Conservation (phyloP, 2,888 invertebrate species). For the Polia nebulosa region DNA sequence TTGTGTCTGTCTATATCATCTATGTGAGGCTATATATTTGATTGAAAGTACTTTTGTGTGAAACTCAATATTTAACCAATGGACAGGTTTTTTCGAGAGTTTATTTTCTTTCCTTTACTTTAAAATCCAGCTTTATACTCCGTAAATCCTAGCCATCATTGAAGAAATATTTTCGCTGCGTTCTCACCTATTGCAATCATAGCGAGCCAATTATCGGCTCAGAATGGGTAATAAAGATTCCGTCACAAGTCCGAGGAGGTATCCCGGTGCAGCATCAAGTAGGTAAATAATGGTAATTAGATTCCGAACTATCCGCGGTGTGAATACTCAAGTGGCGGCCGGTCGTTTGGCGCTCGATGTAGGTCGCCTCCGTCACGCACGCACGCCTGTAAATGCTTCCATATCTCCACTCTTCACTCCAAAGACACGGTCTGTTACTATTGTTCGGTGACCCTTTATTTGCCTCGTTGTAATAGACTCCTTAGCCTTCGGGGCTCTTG, state of each 20-base stretch:
- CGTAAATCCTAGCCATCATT: background rate
- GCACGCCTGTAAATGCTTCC: slow-evolving; percentile 70
- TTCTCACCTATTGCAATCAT: background rate
- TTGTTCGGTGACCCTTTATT: slow-evolving; percentile 73
- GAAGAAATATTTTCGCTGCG: background rate
- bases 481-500: slow-evolving; percentile 35
- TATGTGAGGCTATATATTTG: no score
- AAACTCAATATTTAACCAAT: no score
- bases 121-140: background rate
- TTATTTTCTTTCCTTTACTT: no score
- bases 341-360: slow-evolving; percentile 73
- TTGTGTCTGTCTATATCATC: no score
- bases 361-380: slow-evolving; percentile 82
- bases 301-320: slow-evolving; percentile 77
- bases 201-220: slow-evolving; percentile 7
- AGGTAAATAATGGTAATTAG: slow-evolving; percentile 84
- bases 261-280: slow-evolving; percentile 72
- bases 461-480: slow-evolving; percentile 49
- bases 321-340: slow-evolving; percentile 79
- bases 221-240: slow-evolving; percentile 22
- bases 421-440: slow-evolving; percentile 72
- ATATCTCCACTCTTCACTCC: slow-evolving; percentile 66
- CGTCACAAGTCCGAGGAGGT: slow-evolving; percentile 30
- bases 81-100: no score
- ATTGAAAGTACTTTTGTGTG: no score